Evolutionary conservation across 2,797 vertebrate genomes (phyloP).

Genomic region (Tadarida brasiliensis): DNA sequence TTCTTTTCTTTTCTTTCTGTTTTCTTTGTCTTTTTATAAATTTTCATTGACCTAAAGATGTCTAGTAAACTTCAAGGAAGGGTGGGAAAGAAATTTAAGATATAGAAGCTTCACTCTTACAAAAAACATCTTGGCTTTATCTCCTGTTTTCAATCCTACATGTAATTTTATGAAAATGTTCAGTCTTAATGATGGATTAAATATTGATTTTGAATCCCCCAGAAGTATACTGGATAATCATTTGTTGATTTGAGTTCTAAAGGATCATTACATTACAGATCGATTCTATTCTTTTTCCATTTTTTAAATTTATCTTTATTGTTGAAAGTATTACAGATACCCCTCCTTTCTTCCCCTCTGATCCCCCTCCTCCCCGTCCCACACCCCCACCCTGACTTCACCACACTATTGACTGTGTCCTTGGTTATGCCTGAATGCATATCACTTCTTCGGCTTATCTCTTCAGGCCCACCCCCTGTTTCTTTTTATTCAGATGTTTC

Average conservation of each 20-base stretch:
- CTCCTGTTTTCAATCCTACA: not conserved
- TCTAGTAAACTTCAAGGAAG: not conserved
- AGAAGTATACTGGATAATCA: not conserved
- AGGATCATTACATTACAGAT: not conserved
- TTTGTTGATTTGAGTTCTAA: not conserved
- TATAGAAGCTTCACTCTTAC: not conserved
- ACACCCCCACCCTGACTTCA: no score
- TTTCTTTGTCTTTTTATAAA: not conserved
- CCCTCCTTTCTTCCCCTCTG: no score
- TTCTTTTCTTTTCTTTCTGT: not conserved
- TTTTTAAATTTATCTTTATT: not conserved
- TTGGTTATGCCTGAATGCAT: no score
- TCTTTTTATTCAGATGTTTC: not conserved
- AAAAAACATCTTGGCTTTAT: not conserved
- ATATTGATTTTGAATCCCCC: not conserved
- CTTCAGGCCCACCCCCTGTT: not conserved
- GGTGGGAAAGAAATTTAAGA: not conserved
- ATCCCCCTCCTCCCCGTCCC: no score
- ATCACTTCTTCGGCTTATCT: no score
- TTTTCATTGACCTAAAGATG: not conserved
- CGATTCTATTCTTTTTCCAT: no score
- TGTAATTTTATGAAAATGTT: not conserved
- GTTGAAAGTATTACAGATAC: no score
- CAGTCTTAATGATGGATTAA: not conserved
- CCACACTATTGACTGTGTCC: no score